Conservation (phyloP, 1,140 invertebrate species). For the silkworm (Bombyx mori) region ASM3026992v2 NC_085119.1:6858001-6858500, state of each 20-base stretch:
- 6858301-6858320: conserved; percentile 35
- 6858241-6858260: conserved; percentile 69
- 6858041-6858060: too few species aligned
- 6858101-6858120: conserved; percentile 35
- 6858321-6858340: conserved; percentile 34
- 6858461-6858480: conserved; percentile 27
- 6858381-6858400: conserved; percentile 63
- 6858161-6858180: conserved; percentile 53
- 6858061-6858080: too few species aligned
- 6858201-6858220: conserved; percentile 51
- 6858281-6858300: conserved; percentile 61
- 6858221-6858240: conserved; percentile 63
- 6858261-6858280: conserved; percentile 47
- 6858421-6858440: conserved; percentile 11
- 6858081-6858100: too few species aligned
- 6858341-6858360: conserved; percentile 36
- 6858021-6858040: too few species aligned
- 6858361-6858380: conserved; percentile 60
- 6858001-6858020: too few species aligned
- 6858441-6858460: conserved; percentile 24
- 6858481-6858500: conserved; percentile 17
- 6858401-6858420: conserved; percentile 18
- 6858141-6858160: conserved; percentile 60
- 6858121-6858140: conserved; percentile 46
- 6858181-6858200: conserved; percentile 65